Conservation (phyloP, 2,113 vertebrate genomes). For the Ciconia boyciana region DNA sequence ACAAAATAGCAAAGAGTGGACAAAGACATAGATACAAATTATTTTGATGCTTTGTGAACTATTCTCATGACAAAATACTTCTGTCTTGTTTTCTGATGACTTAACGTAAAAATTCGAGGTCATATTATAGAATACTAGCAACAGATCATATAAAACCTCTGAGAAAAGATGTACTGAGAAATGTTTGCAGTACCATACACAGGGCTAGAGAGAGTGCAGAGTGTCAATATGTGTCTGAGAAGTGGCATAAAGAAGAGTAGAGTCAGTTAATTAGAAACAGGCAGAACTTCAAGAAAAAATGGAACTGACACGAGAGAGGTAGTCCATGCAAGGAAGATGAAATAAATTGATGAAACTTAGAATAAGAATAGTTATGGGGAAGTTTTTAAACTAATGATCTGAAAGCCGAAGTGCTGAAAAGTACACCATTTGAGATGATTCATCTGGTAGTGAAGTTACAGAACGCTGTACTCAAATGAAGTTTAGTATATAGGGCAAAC, state of each 20-base stretch:
- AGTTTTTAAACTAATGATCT: background rate
- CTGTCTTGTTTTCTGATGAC: background rate
- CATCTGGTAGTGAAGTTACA: background rate
- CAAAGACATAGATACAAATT: background rate
- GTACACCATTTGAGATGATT: background rate
- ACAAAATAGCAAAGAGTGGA: background rate
- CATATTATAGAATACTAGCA: background rate
- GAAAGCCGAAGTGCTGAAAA: background rate
- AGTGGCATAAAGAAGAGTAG: background rate
- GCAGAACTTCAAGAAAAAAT: background rate
- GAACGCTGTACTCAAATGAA: background rate
- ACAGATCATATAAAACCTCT: background rate
- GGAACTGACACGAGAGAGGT: accelerated
- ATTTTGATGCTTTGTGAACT: background rate
- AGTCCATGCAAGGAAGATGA: background rate
- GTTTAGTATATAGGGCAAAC: background rate
- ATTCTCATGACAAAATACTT: background rate
- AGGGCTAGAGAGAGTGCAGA: background rate
- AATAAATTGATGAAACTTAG: background rate
- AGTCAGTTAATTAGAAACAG: background rate
- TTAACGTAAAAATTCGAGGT: background rate
- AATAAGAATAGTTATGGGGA: background rate
- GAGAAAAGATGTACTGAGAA: background rate
- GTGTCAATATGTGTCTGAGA: background rate
- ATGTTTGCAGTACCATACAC: background rate